A percentile compares a stretch with the other conserved stretches of the same genome.
phyloP scores from a whole-genome alignment of 1,140 invertebrate species.

The Eriosoma lanigerum region DNA sequence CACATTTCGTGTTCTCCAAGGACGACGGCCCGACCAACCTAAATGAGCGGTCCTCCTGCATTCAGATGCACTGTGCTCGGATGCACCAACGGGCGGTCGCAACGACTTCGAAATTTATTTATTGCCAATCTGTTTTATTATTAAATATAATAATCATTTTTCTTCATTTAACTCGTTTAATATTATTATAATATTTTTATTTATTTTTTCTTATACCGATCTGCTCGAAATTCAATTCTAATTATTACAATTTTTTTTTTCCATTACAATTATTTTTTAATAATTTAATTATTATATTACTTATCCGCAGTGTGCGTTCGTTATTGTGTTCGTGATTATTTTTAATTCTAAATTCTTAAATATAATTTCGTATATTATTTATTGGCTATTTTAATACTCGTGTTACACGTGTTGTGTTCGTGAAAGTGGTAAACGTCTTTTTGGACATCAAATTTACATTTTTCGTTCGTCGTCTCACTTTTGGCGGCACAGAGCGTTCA shows the following conservation, averaged over 20 bases:
- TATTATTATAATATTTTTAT: too few species aligned
- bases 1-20: conserved; percentile 51
- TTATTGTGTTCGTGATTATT: conserved; percentile 12
- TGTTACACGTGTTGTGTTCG: background rate
- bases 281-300: background rate
- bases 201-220: background rate
- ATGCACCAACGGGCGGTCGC: conserved; percentile 51
- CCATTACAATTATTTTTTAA: background rate
- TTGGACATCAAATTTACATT: background rate
- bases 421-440: background rate
- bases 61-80: conserved; percentile 51
- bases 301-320: conserved; percentile 2
- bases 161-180: too few species aligned
- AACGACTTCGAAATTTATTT: conserved; percentile 27
- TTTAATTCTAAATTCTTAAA: background rate
- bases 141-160: background rate
- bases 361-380: background rate
- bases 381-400: too few species aligned
- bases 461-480: background rate
- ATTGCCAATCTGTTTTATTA: background rate
- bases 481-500: background rate
- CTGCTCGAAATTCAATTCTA: too few species aligned
- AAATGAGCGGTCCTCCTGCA: conserved; percentile 51
- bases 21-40: conserved; percentile 51
- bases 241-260: background rate